These are phyloP conservation scores for Megalops cyprinoides DNA, from an alignment of 2,797 vertebrate species.

Conservation along the genomic window DNA sequence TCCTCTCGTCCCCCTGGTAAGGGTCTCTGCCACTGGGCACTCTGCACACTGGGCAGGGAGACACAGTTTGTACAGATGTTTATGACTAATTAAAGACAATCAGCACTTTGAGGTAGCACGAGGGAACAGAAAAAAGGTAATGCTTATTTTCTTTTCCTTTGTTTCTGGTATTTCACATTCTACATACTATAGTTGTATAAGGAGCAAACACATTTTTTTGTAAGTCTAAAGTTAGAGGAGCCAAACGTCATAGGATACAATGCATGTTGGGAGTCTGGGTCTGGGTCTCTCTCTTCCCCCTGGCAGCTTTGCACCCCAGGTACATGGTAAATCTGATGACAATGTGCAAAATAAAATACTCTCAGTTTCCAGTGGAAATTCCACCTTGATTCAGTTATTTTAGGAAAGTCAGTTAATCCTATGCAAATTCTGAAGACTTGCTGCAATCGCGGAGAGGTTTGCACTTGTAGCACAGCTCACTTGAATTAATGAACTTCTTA, in stretches of 20 bases:
- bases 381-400: background rate
- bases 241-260: background rate
- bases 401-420: background rate
- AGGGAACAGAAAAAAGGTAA: background rate
- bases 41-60: background rate
- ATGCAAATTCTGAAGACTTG: background rate
- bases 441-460: too few relatives aligned
- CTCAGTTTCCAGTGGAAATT: background rate
- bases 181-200: too few relatives aligned
- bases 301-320: background rate
- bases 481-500: background rate
- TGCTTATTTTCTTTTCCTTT: background rate
- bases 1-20: background rate
- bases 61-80: background rate
- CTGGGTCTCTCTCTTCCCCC: background rate
- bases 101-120: background rate
- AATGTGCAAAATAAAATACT: background rate
- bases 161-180: too few relatives aligned
- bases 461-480: too few relatives aligned
- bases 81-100: conserved; percentile 18
- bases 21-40: background rate
- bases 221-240: background rate
- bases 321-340: background rate
- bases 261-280: conserved; percentile 22
- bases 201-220: too few relatives aligned